Evolutionary conservation across 2,888 invertebrate genomes (phyloP), one percentile per base, ranked within the genome.

Genomic region (Ptychoptera contaminata): DNA sequence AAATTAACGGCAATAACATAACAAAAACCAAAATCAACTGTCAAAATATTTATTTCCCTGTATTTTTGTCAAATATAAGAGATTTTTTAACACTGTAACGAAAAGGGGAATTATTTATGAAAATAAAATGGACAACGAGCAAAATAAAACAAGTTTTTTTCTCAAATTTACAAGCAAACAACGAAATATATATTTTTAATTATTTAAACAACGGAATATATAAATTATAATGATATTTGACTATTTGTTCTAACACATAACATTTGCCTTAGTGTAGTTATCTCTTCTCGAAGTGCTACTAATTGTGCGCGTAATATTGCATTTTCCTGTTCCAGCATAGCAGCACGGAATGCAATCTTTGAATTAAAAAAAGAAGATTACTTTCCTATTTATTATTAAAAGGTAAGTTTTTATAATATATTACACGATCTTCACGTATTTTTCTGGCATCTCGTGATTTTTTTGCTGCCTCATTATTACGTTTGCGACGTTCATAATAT

Each of bases 391-490:
- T 31, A 29, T n/a, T n/a, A n/a, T n/a, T n/a, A n/a, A n/a, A n/a
- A n/a, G n/a, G n/a, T n/a, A n/a, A 3, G 8, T 12, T 45, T 16
- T 40, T 12, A 30, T 15, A 34, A 30, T 16, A 11, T 36, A 8
- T 56, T 61, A 81, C 82, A 65, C 88, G 83, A 62, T 92, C 91
- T 60, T 92, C 91, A 29, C 91, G 69, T 41, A 85, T 74, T 61
- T 90, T 81, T 16, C 92, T 69, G 0, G 88, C 87, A 61, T 92
- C 92, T 29, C 92, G 65, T 0, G 88, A 88, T 61, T 91, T 92
- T 64, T 92, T 92, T 1, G 91, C 92, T 0, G 92, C 92, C 58
- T 85, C 79, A 61, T 92, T 92, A 63, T 92, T 92, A 8, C 90
- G 69, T 57, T 83, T 78, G 47, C 92, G 69, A 38, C 90, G 68